Percentiles rank a stretch among this genome's conserved stretches.
Conservation (phyloP, 2,113 vertebrate genomes). For the Austrofundulus limnaeus region DNA sequence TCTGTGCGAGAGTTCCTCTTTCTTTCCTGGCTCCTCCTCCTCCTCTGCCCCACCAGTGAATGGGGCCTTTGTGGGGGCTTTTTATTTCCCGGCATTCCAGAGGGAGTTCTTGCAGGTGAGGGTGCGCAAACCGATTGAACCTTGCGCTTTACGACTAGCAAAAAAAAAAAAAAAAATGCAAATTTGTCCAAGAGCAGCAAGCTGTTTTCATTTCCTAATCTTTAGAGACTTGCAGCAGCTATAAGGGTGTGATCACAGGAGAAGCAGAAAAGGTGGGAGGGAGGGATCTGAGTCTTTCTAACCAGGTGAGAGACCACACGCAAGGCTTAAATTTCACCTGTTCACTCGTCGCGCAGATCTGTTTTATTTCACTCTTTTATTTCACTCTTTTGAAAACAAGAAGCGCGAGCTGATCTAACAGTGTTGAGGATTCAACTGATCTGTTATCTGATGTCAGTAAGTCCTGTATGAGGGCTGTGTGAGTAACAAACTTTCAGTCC, state of each 20-base stretch:
- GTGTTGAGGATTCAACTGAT: not conserved
- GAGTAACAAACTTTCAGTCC: conserved; percentile 17
- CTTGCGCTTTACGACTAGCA: not conserved
- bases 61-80: conserved; percentile 70
- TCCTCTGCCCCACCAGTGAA: conserved; percentile 47
- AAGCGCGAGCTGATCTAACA: not conserved
- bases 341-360: no score
- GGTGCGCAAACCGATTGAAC: conserved; percentile 36
- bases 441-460: conserved; percentile 28
- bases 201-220: not conserved
- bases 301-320: conserved; percentile 55
- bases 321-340: conserved; percentile 27
- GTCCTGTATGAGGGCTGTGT: conserved; percentile 8
- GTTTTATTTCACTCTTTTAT: no score
- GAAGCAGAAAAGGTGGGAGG: conserved; percentile 40
- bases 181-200: not conserved
- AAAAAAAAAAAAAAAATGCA: conserved; percentile 1
- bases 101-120: conserved; percentile 66
- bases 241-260: conserved; percentile 43
- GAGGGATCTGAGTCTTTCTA: conserved; percentile 33
- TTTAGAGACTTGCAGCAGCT: conserved; percentile 15
- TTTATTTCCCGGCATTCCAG: conserved; percentile 58
- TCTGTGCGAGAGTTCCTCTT: conserved; percentile 34
- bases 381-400: no score
- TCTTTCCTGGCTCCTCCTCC: conserved; percentile 59